These are phyloP conservation scores for Acromyrmex heyeri DNA, from an alignment of 1,140 invertebrate species.

Conservation along the genomic window DNA sequence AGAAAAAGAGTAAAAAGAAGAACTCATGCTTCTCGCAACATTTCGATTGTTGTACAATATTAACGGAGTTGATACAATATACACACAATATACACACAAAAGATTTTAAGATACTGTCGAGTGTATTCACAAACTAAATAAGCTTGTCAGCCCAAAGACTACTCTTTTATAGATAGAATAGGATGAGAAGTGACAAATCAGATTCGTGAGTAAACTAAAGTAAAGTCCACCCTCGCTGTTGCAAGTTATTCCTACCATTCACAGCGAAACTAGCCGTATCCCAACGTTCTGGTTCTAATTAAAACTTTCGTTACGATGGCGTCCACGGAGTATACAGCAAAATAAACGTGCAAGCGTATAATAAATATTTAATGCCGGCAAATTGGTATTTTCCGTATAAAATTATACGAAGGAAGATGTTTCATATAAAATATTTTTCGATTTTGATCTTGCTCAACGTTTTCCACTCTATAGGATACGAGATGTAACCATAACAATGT, in stretches of 20 bases:
- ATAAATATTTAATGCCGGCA: slow-evolving; percentile 36
- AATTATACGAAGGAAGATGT: not conserved
- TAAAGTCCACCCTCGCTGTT: not conserved
- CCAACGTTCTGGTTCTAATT: slow-evolving; percentile 15
- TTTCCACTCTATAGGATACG: not conserved
- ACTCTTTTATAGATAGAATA: not conserved
- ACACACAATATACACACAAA: not conserved
- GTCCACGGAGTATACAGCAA: too few species aligned
- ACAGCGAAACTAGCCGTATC: not conserved
- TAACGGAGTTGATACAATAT: not conserved
- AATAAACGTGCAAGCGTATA: slow-evolving; percentile 13
- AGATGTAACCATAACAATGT: not conserved
- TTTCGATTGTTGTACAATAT: not conserved
- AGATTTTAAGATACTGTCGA: not conserved
- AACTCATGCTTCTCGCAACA: not conserved
- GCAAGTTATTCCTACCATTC: not conserved
- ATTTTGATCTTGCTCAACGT: not conserved
- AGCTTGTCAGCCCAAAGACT: not conserved
- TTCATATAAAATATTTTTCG: not conserved
- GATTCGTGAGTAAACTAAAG: not conserved
- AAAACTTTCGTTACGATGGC: slow-evolving; percentile 35
- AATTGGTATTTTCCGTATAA: not conserved
- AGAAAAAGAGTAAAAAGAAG: not conserved
- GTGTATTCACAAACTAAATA: not conserved
- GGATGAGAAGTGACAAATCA: slow-evolving; percentile 38